phyloP scores from a whole-genome alignment of 2,888 invertebrate species.

The Eumerus sabulonum region DNA sequence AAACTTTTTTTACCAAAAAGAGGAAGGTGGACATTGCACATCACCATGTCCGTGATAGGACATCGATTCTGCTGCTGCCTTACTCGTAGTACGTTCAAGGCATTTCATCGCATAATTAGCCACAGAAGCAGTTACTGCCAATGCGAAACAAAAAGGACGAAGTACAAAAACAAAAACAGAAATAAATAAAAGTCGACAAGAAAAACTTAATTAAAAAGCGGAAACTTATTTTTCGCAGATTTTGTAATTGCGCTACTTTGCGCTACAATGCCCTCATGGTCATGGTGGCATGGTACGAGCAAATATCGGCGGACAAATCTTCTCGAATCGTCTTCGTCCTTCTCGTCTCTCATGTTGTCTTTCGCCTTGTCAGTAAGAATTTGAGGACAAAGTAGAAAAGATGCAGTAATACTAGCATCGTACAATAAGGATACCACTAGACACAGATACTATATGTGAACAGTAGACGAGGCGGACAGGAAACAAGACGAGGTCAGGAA shows the following conservation, averaged over 20 bases:
- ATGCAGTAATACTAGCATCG: neutral
- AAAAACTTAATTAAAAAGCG: constrained; percentile 56
- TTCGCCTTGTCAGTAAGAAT: too few relatives aligned
- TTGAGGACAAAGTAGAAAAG: constrained; percentile 10
- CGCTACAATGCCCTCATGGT: constrained; percentile 16
- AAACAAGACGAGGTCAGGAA: neutral
- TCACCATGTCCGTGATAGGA: constrained; percentile 5
- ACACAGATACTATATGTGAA: neutral
- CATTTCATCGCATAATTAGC: constrained; percentile 21
- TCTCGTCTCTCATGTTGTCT: too few relatives aligned
- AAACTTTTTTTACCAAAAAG: neutral
- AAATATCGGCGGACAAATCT: constrained; percentile 41
- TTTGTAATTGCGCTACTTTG: constrained; percentile 50
- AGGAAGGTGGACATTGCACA: neutral
- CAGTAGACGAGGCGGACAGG: constrained; percentile 19
- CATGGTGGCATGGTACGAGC: constrained; percentile 18
- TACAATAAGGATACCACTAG: constrained; percentile 21
- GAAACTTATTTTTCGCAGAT: constrained; percentile 52
- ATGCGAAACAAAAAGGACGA: neutral
- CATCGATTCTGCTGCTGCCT: constrained; percentile 2
- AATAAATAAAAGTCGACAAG: neutral
- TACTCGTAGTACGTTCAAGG: neutral
- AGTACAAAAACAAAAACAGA: neutral
- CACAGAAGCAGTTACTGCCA: neutral
- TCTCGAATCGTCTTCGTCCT: constrained; percentile 30